Percentiles rank a stretch among this genome's conserved stretches.
phyloP scores from a whole-genome alignment of 2,113 vertebrate genomes.

The Turnix velox region DNA sequence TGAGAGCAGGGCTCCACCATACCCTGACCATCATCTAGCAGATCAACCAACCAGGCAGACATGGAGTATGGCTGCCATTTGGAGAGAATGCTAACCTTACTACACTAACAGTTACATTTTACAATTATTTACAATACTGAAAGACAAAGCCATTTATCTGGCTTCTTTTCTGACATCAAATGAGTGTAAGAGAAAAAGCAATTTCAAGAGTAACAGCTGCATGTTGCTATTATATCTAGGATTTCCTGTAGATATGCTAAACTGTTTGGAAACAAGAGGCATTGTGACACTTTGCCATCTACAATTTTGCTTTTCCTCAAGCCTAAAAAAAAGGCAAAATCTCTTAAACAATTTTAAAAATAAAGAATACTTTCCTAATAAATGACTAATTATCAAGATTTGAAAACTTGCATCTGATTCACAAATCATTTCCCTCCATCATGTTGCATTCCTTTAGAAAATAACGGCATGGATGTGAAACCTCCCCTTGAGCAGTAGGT shows the following conservation, averaged over 20 bases:
- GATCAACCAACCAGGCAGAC: neutral
- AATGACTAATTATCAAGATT: neutral
- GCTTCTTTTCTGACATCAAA: neutral
- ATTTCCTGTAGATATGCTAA: neutral
- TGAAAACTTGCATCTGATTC: neutral
- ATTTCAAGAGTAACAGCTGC: neutral
- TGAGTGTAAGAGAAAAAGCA: neutral
- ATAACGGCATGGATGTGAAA: neutral
- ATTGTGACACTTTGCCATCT: neutral
- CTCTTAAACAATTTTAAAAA: neutral
- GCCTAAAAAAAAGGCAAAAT: neutral
- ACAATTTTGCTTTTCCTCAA: neutral
- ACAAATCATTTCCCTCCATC: neutral
- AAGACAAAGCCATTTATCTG: neutral
- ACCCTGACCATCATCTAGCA: rapidly evolving
- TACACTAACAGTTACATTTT: neutral
- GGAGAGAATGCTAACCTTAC: neutral
- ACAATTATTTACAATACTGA: neutral
- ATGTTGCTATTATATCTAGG: neutral
- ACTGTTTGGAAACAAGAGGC: neutral
- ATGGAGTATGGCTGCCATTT: rapidly evolving
- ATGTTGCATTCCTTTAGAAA: neutral
- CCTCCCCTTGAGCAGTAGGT: neutral
- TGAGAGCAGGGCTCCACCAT: rapidly evolving
- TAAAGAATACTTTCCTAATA: neutral